Conservation (phyloP, 2,888 invertebrate species). For the Scaptomyza cyrtandrae region DNA sequence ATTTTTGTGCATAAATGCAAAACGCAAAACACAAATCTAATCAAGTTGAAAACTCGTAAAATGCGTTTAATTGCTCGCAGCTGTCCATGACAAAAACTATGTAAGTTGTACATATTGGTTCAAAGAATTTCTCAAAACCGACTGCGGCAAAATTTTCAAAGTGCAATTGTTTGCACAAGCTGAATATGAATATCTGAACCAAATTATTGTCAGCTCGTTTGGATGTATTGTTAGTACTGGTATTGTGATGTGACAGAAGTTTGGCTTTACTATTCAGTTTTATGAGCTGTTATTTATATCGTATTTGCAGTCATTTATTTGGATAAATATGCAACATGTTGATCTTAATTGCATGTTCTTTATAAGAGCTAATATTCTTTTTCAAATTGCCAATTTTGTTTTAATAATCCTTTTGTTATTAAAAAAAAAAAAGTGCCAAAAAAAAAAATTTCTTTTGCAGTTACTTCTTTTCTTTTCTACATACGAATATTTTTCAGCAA, state of each 20-base stretch:
- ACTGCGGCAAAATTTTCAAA: constrained; percentile 22
- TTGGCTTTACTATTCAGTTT: neutral
- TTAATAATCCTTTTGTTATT: neutral
- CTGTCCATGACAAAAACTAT: constrained; percentile 20
- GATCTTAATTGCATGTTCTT: constrained; percentile 12
- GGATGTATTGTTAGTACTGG: neutral
- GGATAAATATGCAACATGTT: neutral
- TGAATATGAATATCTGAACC: neutral
- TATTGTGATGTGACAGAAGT: constrained; percentile 12
- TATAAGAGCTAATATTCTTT: neutral
- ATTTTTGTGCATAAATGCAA: constrained; percentile 35
- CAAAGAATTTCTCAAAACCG: constrained; percentile 34
- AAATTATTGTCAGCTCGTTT: neutral
- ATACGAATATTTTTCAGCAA: no score
- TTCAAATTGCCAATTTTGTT: constrained; percentile 1
- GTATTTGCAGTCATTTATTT: neutral
- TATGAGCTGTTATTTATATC: neutral
- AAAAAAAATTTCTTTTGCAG: no score
- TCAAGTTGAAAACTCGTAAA: constrained; percentile 58
- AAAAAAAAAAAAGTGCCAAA: no score
- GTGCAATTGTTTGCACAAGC: constrained; percentile 52
- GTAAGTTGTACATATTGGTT: constrained; percentile 9
- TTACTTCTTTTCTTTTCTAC: no score
- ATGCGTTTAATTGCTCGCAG: constrained; percentile 61
- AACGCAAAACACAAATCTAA: constrained; percentile 53